Conservation (phyloP, 2,113 vertebrate genomes). For the Coregonus clupeaformis region DNA sequence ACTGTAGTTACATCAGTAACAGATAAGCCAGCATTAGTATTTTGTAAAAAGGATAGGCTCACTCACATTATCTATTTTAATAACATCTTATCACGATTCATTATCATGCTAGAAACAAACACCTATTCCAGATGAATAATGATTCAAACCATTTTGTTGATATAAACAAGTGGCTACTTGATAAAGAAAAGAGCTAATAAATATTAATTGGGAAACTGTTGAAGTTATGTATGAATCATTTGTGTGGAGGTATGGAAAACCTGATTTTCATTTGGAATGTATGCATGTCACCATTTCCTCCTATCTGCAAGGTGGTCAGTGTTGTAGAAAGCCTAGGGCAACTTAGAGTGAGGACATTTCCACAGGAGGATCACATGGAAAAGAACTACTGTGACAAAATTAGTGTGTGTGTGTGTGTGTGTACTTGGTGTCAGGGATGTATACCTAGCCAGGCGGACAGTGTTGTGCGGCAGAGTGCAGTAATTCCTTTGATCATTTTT, state of each 20-base stretch:
- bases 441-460: constrained; percentile 66
- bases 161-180: constrained; percentile 29
- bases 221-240: constrained; percentile 66
- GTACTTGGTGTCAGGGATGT: constrained; percentile 45
- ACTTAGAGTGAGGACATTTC: constrained; percentile 67
- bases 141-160: constrained; percentile 2
- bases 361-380: constrained; percentile 67
- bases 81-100: not conserved
- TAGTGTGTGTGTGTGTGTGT: constrained; percentile 45
- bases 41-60: not conserved
- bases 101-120: not conserved
- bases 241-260: constrained; percentile 58
- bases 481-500: constrained; percentile 82
- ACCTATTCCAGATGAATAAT: not conserved
- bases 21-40: not conserved
- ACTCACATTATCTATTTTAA: not conserved
- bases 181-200: constrained; percentile 24
- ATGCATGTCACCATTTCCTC: constrained; percentile 68
- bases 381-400: constrained; percentile 71
- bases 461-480: constrained; percentile 71
- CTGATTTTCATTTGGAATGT: constrained; percentile 61
- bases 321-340: constrained; percentile 66
- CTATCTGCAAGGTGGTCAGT: constrained; percentile 62
- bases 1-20: not conserved
- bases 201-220: constrained; percentile 42